Evolutionary conservation across 2,888 invertebrate species (phyloP).

Genomic region (Chamaedrilus cognettii): DNA sequence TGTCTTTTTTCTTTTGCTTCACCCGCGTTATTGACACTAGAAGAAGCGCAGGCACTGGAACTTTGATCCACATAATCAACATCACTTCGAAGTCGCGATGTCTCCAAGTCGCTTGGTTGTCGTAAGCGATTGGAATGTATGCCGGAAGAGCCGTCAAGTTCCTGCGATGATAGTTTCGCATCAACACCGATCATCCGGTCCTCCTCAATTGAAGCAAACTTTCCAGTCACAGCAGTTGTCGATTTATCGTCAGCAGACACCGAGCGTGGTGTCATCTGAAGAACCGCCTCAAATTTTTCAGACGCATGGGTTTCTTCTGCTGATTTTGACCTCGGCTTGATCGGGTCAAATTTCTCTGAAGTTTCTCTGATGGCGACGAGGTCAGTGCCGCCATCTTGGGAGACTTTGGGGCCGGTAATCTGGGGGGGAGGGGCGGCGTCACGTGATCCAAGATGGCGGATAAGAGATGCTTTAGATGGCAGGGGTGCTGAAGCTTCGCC

Average conservation of each 20-base stretch:
- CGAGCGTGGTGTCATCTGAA: too few relatives aligned
- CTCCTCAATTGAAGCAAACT: too few relatives aligned
- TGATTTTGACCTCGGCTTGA: constrained; percentile 20
- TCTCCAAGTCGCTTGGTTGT: too few relatives aligned
- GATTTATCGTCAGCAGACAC: constrained; percentile 3
- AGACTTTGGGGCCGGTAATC: not conserved
- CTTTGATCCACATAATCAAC: not conserved
- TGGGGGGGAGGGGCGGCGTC: too few relatives aligned
- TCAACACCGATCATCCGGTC: too few relatives aligned
- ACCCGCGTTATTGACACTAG: too few relatives aligned
- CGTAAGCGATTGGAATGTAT: too few relatives aligned
- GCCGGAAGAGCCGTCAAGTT: too few relatives aligned
- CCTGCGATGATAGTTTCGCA: too few relatives aligned
- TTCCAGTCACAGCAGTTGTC: too few relatives aligned
- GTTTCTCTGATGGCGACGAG: not conserved
- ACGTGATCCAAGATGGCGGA: not conserved
- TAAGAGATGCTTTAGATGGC: not conserved
- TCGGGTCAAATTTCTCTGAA: not conserved
- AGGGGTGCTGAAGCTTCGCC: not conserved
- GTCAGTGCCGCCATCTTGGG: not conserved
- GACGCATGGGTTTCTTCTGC: constrained; percentile 11
- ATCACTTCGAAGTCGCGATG: not conserved
- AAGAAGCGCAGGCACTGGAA: too few relatives aligned
- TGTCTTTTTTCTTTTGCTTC: too few relatives aligned
- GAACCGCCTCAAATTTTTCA: not conserved